These are phyloP conservation scores for Patiria pectinifera DNA, from an alignment of 53 echinoderm and acorn worm genomes.

Conservation along the genomic window DNA sequence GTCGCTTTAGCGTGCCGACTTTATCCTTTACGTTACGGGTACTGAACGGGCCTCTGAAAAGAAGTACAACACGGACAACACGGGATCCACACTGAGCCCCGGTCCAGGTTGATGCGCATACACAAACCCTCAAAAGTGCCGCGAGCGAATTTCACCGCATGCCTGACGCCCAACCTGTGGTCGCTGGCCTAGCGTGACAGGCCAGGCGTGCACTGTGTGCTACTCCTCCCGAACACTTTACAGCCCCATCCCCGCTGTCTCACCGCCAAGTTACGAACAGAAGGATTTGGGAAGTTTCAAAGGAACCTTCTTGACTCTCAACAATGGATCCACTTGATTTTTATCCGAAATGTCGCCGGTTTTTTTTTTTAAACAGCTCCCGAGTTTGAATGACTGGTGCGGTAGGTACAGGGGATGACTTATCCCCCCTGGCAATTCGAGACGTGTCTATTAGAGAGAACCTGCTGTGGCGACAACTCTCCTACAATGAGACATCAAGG, in stretches of 20 bases:
- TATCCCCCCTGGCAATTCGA: slow-evolving; percentile 22
- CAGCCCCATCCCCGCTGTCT: background rate
- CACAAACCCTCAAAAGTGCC: slow-evolving; percentile 31
- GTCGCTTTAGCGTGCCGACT: slow-evolving; percentile 24
- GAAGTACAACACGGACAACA: background rate
- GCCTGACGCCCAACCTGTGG: slow-evolving; percentile 41
- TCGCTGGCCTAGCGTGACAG: background rate
- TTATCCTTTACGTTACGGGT: background rate
- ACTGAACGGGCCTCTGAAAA: slow-evolving; percentile 3
- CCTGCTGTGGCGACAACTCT: slow-evolving; percentile 19
- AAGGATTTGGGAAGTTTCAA: background rate
- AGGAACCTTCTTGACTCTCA: background rate
- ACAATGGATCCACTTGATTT: background rate
- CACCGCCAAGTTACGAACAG: background rate
- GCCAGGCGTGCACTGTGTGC: background rate
- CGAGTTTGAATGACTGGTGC: slow-evolving; percentile 9
- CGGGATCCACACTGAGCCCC: slow-evolving; percentile 5
- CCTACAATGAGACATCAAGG: slow-evolving; percentile 40
- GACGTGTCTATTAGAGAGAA: background rate
- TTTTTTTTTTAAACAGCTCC: background rate
- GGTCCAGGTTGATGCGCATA: background rate
- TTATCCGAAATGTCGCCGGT: background rate
- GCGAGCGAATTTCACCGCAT: slow-evolving; percentile 48
- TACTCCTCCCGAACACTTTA: background rate
- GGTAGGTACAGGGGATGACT: slow-evolving; percentile 13